Conservation (phyloP, 2,888 invertebrate species). For the Branchipolynoe longqiensis region DNA sequence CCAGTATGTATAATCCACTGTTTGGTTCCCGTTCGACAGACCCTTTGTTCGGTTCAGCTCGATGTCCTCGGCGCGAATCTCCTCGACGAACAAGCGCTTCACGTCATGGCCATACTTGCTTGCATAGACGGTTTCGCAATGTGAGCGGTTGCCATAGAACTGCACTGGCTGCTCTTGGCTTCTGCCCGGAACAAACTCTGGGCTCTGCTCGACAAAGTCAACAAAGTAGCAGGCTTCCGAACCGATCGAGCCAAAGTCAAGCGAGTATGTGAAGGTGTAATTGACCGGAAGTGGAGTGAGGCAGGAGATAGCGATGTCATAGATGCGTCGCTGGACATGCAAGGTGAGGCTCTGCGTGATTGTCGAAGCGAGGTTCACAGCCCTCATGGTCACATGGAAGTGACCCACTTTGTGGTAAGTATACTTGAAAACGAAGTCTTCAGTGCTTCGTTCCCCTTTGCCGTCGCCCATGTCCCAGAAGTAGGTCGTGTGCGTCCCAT, state of each 20-base stretch:
- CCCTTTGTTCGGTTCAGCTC: not conserved
- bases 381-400: not conserved
- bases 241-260: slow-evolving; percentile 67
- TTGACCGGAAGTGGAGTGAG: slow-evolving; percentile 66
- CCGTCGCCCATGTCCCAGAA: slow-evolving; percentile 68
- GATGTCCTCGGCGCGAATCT: not conserved
- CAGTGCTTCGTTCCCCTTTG: not conserved
- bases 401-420: slow-evolving; percentile 6
- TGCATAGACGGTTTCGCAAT: not conserved
- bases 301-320: slow-evolving; percentile 64
- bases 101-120: not conserved
- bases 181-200: slow-evolving; percentile 35
- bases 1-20: slow-evolving; percentile 31
- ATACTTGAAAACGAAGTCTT: not conserved
- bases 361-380: not conserved
- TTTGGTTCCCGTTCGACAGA: not conserved
- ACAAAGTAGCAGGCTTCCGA: slow-evolving; percentile 69
- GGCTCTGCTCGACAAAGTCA: slow-evolving; percentile 64
- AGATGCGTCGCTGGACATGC: slow-evolving; percentile 64
- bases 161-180: not conserved
- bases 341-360: slow-evolving; percentile 27
- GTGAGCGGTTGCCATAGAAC: not conserved
- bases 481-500: slow-evolving; percentile 68
- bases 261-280: slow-evolving; percentile 64
- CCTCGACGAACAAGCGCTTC: not conserved